A percentile compares a stretch with the other conserved stretches of the same genome.
phyloP scores from a whole-genome alignment of 2,888 invertebrate genomes.

The Choreutis nemorana region DNA sequence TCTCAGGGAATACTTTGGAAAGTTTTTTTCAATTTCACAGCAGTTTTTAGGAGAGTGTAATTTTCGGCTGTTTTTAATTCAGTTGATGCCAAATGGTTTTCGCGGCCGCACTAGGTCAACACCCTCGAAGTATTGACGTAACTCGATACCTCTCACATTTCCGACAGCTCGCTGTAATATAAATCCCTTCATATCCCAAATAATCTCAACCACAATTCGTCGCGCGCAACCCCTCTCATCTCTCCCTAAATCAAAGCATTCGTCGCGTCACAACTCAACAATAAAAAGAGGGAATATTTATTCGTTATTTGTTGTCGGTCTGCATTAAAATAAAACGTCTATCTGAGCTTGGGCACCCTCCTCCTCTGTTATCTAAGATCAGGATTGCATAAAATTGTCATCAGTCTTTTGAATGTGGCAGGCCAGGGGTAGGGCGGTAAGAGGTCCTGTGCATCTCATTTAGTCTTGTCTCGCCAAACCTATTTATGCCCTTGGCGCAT shows the following conservation, averaged over 20 bases:
- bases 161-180: constrained; percentile 42
- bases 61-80: too few species aligned
- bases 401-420: constrained; percentile 48
- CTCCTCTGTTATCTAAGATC: constrained; percentile 53
- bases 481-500: too few species aligned
- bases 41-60: too few species aligned
- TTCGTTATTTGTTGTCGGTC: constrained; percentile 64
- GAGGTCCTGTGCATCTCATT: constrained; percentile 54
- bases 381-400: constrained; percentile 60
- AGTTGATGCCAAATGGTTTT: constrained; percentile 13
- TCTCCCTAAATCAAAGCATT: constrained; percentile 58
- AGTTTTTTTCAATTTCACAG: too few species aligned
- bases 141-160: constrained; percentile 38
- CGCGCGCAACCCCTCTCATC: constrained; percentile 38
- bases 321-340: constrained; percentile 61
- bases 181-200: constrained; percentile 44
- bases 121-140: constrained; percentile 41
- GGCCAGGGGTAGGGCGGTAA: constrained; percentile 26
- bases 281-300: constrained; percentile 59
- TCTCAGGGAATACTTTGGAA: too few species aligned
- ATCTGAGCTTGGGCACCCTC: constrained; percentile 57
- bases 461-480: constrained; percentile 9
- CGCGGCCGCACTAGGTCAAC: constrained; percentile 19
- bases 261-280: constrained; percentile 48
- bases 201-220: constrained; percentile 57